Conservation (phyloP, 2,888 invertebrate species). For the Polydrusus cervinus region DNA sequence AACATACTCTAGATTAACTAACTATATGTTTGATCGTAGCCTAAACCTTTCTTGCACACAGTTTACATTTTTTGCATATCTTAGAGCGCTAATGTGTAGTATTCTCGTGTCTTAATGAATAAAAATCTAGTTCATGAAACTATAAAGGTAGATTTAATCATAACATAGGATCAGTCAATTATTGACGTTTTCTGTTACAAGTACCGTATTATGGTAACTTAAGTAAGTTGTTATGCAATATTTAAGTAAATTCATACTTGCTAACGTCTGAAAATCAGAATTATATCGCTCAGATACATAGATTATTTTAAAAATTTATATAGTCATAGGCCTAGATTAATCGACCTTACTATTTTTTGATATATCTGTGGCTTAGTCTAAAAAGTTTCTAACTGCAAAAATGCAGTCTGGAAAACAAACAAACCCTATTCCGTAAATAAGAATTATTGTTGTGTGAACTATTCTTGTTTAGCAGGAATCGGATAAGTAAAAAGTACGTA, state of each 20-base stretch:
- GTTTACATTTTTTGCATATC: slow-evolving; percentile 35
- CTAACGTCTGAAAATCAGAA: slow-evolving; percentile 14
- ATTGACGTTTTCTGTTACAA: slow-evolving; percentile 43
- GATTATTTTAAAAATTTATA: not conserved
- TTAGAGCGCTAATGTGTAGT: slow-evolving; percentile 49
- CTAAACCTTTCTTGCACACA: slow-evolving; percentile 35
- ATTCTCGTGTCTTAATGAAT: slow-evolving; percentile 30
- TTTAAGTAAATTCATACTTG: slow-evolving; percentile 41
- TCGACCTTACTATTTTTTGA: not conserved
- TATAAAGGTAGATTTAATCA: slow-evolving; percentile 46
- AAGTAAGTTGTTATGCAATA: slow-evolving; percentile 52
- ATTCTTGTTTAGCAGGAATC: too few species aligned
- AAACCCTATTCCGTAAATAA: too few species aligned
- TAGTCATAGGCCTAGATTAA: not conserved
- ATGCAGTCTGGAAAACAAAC: too few species aligned
- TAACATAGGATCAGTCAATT: slow-evolving; percentile 49
- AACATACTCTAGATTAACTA: slow-evolving; percentile 19
- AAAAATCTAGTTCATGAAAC: slow-evolving; percentile 27
- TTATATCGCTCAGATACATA: slow-evolving; percentile 18
- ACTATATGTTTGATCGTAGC: slow-evolving; percentile 28
- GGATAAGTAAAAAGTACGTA: too few species aligned
- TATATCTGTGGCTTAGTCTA: not conserved
- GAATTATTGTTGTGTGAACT: too few species aligned
- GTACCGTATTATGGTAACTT: slow-evolving; percentile 41
- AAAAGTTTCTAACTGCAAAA: too few species aligned